Base-by-base conservation (phyloP, 2,797 vertebrate species). In the Protonibea diacanthus region DNA sequence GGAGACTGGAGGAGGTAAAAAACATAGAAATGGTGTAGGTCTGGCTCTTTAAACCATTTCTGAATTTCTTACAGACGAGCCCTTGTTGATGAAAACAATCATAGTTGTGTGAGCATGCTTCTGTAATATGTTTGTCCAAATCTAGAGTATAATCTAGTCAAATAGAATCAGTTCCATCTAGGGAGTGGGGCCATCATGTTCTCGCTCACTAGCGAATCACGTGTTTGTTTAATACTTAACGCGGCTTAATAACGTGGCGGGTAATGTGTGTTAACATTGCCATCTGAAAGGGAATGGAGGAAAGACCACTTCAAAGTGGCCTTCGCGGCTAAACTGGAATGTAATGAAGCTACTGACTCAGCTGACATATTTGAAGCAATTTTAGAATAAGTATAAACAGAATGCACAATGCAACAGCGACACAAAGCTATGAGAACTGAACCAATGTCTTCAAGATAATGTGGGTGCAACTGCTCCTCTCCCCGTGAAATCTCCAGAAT, bases 401-500 rank as follows among this genome's bases (percentile, higher is more conserved):
- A 81, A 84, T 47, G 66, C 73, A 72, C 82, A 59, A 74, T 63
- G 68, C 63, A 65, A 79, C 76, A 66, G 69, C 40, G 51, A 8
- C 67, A 64, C 55, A 57, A 80, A 80, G 74, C 74, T 78, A 68
- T 62, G 75, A 73, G 65, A 88, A 84, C 63, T 33, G 73, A 60
- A 74, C 59, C 83, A 83, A 71, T 71, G 82, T 76, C 79, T 85
- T 83, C 44, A 9, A 85, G 88, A 88, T 89, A 88, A 92, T 89
- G 84, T 18, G 57, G 80, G 84, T 73, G 83, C 82, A 81, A 87
- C 74, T 65, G 84, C 82, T 88, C 82, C 62, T 52, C 88, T 89
- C 75, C 76, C 79, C 65, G 52, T 78, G 80, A 94, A 92, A 94
- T 89, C 92, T 86, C 85, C 38, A 57, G 87, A 94, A 95, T 94